Base-by-base conservation (phyloP, 35 echinoderm and acorn worm genomes). In the Diadema setosum region DNA sequence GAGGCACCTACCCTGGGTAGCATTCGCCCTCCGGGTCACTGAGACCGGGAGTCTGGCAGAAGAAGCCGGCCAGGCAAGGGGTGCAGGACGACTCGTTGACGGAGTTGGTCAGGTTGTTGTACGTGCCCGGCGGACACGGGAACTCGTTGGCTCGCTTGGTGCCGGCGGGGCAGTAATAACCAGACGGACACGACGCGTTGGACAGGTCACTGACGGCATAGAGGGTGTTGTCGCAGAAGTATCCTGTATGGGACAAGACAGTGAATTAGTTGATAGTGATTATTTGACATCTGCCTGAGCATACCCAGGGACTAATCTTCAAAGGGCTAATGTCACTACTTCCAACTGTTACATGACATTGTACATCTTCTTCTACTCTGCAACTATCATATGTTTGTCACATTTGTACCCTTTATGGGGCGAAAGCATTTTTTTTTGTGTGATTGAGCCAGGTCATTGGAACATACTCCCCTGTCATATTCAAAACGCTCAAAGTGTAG, bases 201-300 rank as follows among this genome's bases (percentile, higher is more conserved):
- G 83, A 87, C 33, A 91, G 83, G 46, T 91, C 65, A 39, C 80
- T 81, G 0, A 98, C 96, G 0, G 96, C 84, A 44, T 90, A 93
- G 7, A 81, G n/a, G 4, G 92, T 98, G 82, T 98, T 98, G 65
- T 98, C 96, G 86, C 96, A 98, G 86, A 89, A 98, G 50, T 89
- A 98, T 20, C 96, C 96, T 98, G 25, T 17, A 46, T 20, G 25
- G 21, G 78, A 50, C 63, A 81, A 27, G 18, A 81, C 2, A 46
- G 8, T 67, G 5, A 36, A 23, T 85, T 30, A 59, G 14, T 42
- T n/a, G n/a, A n/a, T n/a, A 46, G 81, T 30, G 42, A 87, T 7
- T 12, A 5, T 67, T 9, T 67, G 35, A 17, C 26, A 70, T 9
- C 29, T 81, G 9, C 5, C 18, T 45, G 8, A 31, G 39, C 39